Percentiles rank a stretch among this genome's conserved stretches.
Conservation (phyloP, 2,888 invertebrate species). For the Synanthedon vespiformis region DNA sequence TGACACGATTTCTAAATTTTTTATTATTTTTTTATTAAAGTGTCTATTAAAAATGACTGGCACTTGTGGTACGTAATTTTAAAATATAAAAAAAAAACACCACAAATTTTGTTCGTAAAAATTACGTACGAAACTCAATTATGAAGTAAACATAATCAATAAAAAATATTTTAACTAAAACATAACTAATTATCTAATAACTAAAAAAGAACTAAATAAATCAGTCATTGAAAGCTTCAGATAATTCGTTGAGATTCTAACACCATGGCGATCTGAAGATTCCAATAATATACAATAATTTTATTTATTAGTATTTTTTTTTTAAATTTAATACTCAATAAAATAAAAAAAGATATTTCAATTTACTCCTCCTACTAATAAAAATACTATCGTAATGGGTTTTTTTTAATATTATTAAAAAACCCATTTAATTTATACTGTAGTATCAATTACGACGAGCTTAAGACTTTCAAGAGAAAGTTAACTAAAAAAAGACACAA, state of each 20-base stretch:
- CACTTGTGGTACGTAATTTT: conserved; percentile 54
- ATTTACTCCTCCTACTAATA: neutral
- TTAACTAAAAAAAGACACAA: neutral
- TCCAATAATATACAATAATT: conserved; percentile 43
- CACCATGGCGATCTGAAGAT: conserved; percentile 56
- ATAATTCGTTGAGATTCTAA: conserved; percentile 55
- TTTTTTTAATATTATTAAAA: neutral
- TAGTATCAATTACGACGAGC: neutral
- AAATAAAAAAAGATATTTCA: conserved; percentile 1
- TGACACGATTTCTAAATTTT: neutral
- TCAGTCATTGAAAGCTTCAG: conserved; percentile 69
- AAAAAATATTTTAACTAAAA: conserved; percentile 5
- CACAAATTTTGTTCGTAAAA: conserved; percentile 9
- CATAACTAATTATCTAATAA: conserved; percentile 14
- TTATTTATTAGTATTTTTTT: conserved; percentile 15
- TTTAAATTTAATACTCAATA: conserved; percentile 2
- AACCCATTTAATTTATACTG: neutral
- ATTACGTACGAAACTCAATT: conserved; percentile 30
- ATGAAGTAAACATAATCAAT: conserved; percentile 6
- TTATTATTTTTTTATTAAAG: neutral
- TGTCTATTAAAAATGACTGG: conserved; percentile 47
- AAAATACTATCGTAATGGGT: neutral
- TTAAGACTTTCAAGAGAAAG: neutral
- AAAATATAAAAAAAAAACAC: conserved; percentile 6
- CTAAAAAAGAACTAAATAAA: neutral